Evolutionary conservation across 2,888 invertebrate genomes (phyloP).

Genomic region (Macaria liturata): DNA sequence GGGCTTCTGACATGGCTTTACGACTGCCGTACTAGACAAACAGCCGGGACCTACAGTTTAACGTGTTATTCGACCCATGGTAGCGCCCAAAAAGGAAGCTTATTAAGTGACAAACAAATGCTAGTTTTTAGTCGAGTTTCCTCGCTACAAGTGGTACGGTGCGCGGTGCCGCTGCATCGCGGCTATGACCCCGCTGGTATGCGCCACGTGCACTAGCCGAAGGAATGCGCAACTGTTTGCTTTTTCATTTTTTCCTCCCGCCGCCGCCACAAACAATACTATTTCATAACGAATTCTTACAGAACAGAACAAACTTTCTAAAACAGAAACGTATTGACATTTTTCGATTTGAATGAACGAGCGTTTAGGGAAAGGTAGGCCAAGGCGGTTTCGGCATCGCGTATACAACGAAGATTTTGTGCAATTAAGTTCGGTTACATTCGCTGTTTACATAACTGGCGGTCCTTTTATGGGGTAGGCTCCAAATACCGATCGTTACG

Average conservation of each 20-base stretch:
- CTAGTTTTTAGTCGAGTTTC: neutral
- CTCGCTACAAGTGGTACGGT: neutral
- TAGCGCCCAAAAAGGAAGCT: too few species aligned
- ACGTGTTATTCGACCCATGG: too few species aligned
- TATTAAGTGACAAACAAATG: too few species aligned
- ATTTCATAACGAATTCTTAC: conserved; percentile 77
- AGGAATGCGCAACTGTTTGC: conserved; percentile 82
- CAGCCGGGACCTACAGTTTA: too few species aligned
- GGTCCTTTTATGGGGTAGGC: conserved; percentile 13
- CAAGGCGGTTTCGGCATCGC: conserved; percentile 33
- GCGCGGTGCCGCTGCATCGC: conserved; percentile 49
- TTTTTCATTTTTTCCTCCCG: conserved; percentile 65
- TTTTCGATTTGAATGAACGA: conserved; percentile 33
- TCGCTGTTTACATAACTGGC: conserved; percentile 17
- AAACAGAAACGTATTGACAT: conserved; percentile 48
- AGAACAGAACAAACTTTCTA: conserved; percentile 59
- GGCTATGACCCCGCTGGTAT: conserved; percentile 79
- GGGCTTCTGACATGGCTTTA: too few species aligned
- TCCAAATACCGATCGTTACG: neutral
- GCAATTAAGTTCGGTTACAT: conserved; percentile 27
- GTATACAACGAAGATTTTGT: conserved; percentile 32
- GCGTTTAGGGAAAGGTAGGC: conserved; percentile 42
- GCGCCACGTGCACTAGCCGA: conserved; percentile 79
- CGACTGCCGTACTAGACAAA: too few species aligned
- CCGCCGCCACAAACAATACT: conserved; percentile 74